Conservation (phyloP, 2,113 vertebrate genomes). For the Pachyramphus minor region DNA sequence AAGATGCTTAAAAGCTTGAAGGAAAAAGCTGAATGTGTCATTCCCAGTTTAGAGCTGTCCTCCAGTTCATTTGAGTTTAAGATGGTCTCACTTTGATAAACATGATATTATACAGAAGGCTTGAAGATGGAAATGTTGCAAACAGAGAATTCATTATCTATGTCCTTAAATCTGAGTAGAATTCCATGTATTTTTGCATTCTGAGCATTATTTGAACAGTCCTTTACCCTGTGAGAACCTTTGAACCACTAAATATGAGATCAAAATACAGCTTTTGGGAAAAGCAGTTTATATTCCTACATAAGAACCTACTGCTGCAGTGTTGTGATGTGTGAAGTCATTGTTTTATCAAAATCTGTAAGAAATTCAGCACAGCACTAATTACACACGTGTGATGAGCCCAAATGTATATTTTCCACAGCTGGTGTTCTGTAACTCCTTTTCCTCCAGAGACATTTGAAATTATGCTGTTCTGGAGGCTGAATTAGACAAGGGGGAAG, state of each 20-base stretch:
- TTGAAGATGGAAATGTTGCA: neutral
- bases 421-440: neutral
- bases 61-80: neutral
- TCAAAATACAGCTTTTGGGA: neutral
- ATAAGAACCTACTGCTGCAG: neutral
- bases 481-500: too few species aligned
- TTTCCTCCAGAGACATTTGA: neutral
- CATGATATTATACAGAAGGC: neutral
- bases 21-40: constrained; percentile 29
- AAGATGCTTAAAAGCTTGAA: constrained; percentile 38
- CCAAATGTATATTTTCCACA: neutral
- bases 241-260: neutral
- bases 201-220: fast-evolving
- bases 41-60: neutral
- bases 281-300: neutral
- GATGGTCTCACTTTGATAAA: neutral
- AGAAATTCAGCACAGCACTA: neutral
- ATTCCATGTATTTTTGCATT: neutral
- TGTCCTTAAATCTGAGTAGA: neutral
- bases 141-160: neutral
- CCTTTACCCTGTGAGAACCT: neutral
- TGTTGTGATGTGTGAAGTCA: neutral
- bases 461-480: neutral
- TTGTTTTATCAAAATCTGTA: neutral
- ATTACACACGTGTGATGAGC: neutral